phyloP scores from a whole-genome alignment of 2,113 vertebrate genomes.

The Chaetops frenatus region DNA sequence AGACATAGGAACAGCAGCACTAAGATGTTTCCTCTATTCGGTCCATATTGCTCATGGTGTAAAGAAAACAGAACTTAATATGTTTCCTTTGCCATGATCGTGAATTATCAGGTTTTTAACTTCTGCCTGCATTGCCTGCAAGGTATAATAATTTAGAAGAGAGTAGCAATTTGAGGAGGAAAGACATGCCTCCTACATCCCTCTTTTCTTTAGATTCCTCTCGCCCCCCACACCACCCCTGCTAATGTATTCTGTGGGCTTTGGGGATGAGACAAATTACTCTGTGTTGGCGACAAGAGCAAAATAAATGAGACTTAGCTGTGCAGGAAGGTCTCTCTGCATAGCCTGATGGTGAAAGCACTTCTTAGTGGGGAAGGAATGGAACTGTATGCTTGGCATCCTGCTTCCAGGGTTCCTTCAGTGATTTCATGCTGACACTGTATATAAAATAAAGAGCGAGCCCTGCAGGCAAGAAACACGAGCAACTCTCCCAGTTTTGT shows the following conservation, averaged over 20 bases:
- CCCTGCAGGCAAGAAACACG: background rate
- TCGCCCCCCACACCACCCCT: rapidly evolving
- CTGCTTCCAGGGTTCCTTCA: background rate
- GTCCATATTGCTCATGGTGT: background rate
- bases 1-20: background rate
- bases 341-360: background rate
- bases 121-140: background rate
- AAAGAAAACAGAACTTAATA: background rate
- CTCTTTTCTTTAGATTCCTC: background rate
- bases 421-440: background rate
- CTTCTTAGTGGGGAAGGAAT: background rate
- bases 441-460: background rate
- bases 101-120: background rate
- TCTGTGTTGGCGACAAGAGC: background rate
- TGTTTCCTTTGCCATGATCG: background rate
- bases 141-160: background rate
- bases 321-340: background rate
- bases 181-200: background rate
- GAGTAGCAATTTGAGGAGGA: background rate
- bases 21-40: background rate
- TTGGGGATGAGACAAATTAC: background rate
- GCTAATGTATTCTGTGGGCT: background rate
- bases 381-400: background rate
- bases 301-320: background rate
- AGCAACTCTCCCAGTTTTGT: background rate